Percentiles rank a stretch among this genome's conserved stretches.
phyloP scores from a whole-genome alignment of 2,797 vertebrate species.

The Notamacropus eugenii region DNA sequence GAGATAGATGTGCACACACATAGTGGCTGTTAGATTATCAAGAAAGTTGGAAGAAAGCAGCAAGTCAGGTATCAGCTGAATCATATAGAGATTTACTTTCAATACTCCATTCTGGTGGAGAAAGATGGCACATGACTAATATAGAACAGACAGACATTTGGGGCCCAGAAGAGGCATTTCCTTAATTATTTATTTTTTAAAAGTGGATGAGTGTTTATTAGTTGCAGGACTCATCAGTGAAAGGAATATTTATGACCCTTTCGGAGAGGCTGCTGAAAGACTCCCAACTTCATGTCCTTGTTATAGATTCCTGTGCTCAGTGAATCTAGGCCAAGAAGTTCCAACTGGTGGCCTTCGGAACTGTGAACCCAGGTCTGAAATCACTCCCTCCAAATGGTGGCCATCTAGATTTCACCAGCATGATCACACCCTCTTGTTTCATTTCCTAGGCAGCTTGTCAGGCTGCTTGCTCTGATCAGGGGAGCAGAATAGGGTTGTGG shows the following conservation, averaged over 20 bases:
- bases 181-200: slow-evolving; percentile 64
- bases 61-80: slow-evolving; percentile 4
- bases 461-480: neutral
- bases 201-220: slow-evolving; percentile 81
- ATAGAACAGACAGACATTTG: slow-evolving; percentile 51
- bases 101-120: slow-evolving; percentile 25
- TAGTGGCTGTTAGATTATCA: slow-evolving; percentile 51
- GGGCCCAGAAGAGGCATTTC: slow-evolving; percentile 70
- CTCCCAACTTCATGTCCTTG: slow-evolving; percentile 16
- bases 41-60: slow-evolving; percentile 52
- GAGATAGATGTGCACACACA: slow-evolving; percentile 39
- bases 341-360: neutral
- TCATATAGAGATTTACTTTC: neutral
- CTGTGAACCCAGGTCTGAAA: neutral
- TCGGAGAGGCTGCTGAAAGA: slow-evolving; percentile 31
- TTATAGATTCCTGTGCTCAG: slow-evolving; percentile 30
- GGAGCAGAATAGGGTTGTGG: neutral
- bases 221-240: slow-evolving; percentile 53
- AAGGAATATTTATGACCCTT: neutral
- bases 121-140: slow-evolving; percentile 30
- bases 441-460: neutral
- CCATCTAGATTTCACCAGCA: neutral
- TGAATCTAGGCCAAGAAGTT: neutral
- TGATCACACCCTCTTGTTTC: neutral
- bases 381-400: neutral